These are phyloP conservation scores for Lichenostomus cassidix DNA, from an alignment of 2,113 vertebrate species.

Conservation along the genomic window DNA sequence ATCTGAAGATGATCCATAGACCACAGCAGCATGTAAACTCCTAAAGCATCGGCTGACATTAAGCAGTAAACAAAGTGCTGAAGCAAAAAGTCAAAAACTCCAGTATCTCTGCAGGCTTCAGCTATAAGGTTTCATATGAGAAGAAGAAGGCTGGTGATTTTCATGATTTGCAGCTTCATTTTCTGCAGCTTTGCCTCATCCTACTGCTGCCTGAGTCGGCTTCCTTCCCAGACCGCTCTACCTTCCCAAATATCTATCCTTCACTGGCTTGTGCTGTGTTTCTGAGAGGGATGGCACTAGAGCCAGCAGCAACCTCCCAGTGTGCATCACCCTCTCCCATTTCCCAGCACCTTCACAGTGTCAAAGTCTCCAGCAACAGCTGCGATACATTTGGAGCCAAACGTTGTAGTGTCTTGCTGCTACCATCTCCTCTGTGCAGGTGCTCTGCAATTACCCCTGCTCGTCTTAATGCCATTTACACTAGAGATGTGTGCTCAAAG, in stretches of 20 bases:
- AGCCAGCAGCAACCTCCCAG: background rate
- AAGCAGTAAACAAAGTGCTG: background rate
- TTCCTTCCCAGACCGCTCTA: background rate
- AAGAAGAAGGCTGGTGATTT: background rate
- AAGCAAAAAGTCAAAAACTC: background rate
- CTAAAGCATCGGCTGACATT: rapidly evolving
- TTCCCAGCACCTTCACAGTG: background rate
- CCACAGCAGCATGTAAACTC: background rate
- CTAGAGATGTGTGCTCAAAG: rapidly evolving
- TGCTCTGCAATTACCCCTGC: background rate
- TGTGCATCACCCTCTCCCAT: background rate
- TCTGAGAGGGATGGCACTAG: background rate
- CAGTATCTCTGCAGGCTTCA: background rate
- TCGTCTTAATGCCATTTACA: background rate
- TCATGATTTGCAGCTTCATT: background rate
- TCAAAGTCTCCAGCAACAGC: background rate
- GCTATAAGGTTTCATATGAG: rapidly evolving
- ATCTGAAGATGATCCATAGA: background rate
- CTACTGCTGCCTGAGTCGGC: background rate
- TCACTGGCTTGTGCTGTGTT: background rate
- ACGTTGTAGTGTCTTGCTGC: background rate
- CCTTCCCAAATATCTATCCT: background rate
- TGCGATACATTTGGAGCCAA: background rate
- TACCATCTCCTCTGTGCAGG: background rate
- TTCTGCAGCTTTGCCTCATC: background rate